Base-by-base conservation (phyloP, 2,113 vertebrate species). In the Toxostoma redivivum region DNA sequence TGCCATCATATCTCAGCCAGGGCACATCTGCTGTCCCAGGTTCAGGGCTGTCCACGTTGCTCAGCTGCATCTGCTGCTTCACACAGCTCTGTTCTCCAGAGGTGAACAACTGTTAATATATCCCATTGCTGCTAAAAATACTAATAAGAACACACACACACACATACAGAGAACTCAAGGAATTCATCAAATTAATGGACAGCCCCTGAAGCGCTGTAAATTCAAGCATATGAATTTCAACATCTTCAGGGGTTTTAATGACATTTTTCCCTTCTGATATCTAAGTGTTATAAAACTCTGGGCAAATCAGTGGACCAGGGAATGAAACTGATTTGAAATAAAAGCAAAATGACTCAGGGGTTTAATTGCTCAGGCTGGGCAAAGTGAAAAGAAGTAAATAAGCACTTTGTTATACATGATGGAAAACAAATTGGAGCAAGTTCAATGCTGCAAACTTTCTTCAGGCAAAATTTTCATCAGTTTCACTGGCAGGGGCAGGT, bases 341-440 rank as follows among this genome's bases (percentile, higher is more conserved):
- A 94, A 95, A 95, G 51, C 78, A 94, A 82, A 94, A 95, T 94
- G 66, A 92, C 95, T 95, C 84, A 90, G 58, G 74, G 91, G 87
- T 90, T 97, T 95, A 96, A 96, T 96, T 95, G 91, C 80, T 81
- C 90, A 80, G 83, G 58, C 71, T 86, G 50, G 58, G 84, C 12
- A 91, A 92, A 92, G 71, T 24, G 35, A 15, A 70, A 91, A 96
- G 95, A 95, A 86, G 84, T 86, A 91, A 84, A 82, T 95, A 94
- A 94, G 78, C 47, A 85, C 45, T 95, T 86, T 94, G 87, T 94
- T 93, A 93, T 76, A 91, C 50, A 88, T 77, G 92, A 90, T 83
- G 81, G 90, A 95, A 95, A 96, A 7, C 50, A 91, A 93, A 95
- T 40, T 91, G 81, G 66, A 93, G 54, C 6, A 28, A 92, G 67